Base-by-base conservation (phyloP, 2,888 invertebrate genomes). In the Gymnocheta viridis region DNA sequence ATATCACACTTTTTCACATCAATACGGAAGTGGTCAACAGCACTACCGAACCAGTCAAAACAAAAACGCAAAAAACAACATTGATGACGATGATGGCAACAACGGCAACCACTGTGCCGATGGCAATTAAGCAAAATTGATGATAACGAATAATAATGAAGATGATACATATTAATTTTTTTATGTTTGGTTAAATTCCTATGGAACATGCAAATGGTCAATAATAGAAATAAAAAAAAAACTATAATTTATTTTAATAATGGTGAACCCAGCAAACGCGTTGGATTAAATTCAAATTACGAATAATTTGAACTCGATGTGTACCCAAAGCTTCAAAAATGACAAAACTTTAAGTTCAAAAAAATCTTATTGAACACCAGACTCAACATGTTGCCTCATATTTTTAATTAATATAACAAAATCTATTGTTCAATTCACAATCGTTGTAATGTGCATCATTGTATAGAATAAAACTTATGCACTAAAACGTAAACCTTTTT, bases 1-100 rank as follows among this genome's bases (percentile, higher is more conserved):
- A 62, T 9, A 54, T 70, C 29, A 44, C 27, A 62, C 32, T 56
- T 70, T 56, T 62, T 35, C 72, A 41, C 47, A 56, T n/a, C 66
- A 19, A 58, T 66, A 76, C 77, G 64, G 82, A 69, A 76, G 77
- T 73, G 69, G 62, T 62, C 38, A 79, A 49, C 4, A 54, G 22
- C 51, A 27, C n/a, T n/a, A n/a, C 4, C 38, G 27, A 66, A 60
- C 32, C 29, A 24, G 38, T 10, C 41, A 35, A 69, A 69, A 38
- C 0, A 35, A 29, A 19, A 14, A 44, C 44, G 19, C 44, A 44
- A 44, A 51, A 47, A n/a, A 49, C 35, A 64, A 35, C 27, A 49
- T 17, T 49, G 19, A 60, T 72, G 76, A 58, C 32, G 41, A 19
- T 41, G 62, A 51, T 12, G 69, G 14, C n/a, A 47, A 58, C 38